Percentiles rank a stretch among this genome's conserved stretches.
These are phyloP conservation scores for Desoria tigrina DNA, from an alignment of 2,888 invertebrate genomes.

Conservation along the genomic window DNA sequence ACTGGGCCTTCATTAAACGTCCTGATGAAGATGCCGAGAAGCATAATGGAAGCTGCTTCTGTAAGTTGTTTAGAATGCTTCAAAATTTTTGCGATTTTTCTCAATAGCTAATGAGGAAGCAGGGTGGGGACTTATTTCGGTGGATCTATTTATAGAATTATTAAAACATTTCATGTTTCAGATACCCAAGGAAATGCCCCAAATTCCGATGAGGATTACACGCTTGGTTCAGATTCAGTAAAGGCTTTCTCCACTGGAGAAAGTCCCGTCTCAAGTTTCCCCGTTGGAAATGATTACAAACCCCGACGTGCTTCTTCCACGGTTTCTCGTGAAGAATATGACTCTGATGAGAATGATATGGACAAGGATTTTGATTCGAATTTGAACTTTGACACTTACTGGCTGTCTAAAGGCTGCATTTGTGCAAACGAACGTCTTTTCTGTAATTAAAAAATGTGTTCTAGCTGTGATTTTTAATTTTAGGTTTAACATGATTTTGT, in stretches of 20 bases:
- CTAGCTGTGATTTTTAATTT: no score
- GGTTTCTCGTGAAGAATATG: no score
- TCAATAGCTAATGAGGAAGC: no score
- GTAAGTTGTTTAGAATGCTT: conserved; percentile 10
- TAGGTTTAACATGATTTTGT: no score
- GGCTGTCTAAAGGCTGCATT: conserved; percentile 6
- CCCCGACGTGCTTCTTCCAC: no score
- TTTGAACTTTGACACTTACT: background rate
- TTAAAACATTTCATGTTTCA: no score
- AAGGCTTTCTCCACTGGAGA: background rate
- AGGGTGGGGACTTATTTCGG: background rate
- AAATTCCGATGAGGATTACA: no score
- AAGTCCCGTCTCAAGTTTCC: background rate
- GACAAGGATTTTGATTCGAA: background rate
- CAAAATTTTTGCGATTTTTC: background rate
- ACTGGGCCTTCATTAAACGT: conserved; percentile 17
- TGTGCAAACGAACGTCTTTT: conserved; percentile 14
- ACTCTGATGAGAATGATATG: background rate
- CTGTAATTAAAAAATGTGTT: no score
- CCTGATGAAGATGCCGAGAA: conserved; percentile 23
- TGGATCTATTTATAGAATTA: background rate
- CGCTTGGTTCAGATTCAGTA: background rate
- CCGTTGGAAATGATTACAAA: background rate
- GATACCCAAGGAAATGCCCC: no score
- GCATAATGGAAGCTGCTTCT: conserved; percentile 12